phyloP scores from a whole-genome alignment of 2,113 vertebrate species.

The Oceanodroma tethys region DNA sequence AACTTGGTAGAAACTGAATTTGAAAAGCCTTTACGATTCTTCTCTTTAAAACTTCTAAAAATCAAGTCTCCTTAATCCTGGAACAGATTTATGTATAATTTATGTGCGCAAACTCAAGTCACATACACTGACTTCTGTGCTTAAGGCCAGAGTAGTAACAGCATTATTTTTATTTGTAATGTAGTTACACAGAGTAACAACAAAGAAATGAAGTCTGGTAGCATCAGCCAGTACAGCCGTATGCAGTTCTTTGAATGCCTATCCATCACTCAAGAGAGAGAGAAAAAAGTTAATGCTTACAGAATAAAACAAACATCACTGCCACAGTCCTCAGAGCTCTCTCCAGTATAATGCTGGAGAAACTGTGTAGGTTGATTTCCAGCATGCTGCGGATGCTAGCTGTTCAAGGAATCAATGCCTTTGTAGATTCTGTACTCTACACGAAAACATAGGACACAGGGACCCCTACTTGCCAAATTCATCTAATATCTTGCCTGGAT shows the following conservation, averaged over 20 bases:
- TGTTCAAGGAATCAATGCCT: background rate
- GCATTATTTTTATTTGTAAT: background rate
- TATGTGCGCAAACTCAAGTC: background rate
- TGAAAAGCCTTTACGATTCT: background rate
- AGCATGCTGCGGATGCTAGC: background rate
- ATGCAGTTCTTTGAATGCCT: background rate
- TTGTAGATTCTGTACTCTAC: background rate
- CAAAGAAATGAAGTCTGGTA: background rate
- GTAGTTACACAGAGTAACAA: background rate
- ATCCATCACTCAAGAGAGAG: background rate
- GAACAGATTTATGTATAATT: slow-evolving; percentile 18
- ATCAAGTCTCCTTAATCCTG: background rate
- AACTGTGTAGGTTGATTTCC: fast-evolving
- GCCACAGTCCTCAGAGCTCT: background rate
- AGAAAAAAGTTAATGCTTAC: background rate
- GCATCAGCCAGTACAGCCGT: background rate
- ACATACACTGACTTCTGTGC: background rate
- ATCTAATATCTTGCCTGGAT: background rate
- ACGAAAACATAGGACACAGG: background rate
- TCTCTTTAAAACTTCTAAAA: background rate
- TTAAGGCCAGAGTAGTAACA: background rate
- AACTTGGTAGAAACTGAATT: background rate
- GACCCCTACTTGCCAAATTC: background rate
- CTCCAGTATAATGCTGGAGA: background rate
- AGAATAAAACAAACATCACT: background rate